Evolutionary conservation across 2,797 vertebrate genomes (phyloP).

Genomic region (Chrosomus eos): DNA sequence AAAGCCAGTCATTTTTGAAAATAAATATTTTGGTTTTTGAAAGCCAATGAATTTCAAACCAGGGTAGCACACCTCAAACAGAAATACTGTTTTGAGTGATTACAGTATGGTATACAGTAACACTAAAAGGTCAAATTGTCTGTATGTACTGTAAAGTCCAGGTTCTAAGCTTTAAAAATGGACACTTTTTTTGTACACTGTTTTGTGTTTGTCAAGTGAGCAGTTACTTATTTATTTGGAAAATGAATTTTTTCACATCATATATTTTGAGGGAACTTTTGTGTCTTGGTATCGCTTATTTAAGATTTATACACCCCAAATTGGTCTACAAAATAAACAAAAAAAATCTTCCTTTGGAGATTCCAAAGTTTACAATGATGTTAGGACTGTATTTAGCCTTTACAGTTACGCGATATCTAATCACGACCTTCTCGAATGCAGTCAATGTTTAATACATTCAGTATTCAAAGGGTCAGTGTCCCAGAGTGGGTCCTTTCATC

Average conservation of each 20-base stretch:
- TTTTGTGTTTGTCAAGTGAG: neutral
- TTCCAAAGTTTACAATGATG: neutral
- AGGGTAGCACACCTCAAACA: neutral
- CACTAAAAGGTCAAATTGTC: neutral
- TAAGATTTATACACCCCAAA: neutral
- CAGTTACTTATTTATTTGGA: neutral
- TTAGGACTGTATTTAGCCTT: slow-evolving; percentile 17
- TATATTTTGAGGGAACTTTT: neutral
- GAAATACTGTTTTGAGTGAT: neutral
- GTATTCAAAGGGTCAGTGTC: slow-evolving; percentile 14
- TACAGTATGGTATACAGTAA: neutral
- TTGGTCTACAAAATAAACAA: neutral
- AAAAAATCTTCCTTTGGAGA: neutral
- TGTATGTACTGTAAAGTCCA: neutral
- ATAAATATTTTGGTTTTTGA: neutral
- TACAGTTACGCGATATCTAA: neutral
- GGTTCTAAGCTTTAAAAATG: neutral
- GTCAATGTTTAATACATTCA: slow-evolving; percentile 3
- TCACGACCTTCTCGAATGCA: slow-evolving; percentile 7
- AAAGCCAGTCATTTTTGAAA: neutral
- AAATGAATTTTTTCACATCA: neutral
- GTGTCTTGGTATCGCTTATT: neutral
- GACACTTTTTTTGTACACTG: too few relatives aligned
- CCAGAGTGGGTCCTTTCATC: slow-evolving; percentile 15
- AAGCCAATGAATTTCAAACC: neutral